These are phyloP conservation scores for Oasisia sp. DNA, from an alignment of 2,888 invertebrate genomes.

Conservation along the genomic window DNA sequence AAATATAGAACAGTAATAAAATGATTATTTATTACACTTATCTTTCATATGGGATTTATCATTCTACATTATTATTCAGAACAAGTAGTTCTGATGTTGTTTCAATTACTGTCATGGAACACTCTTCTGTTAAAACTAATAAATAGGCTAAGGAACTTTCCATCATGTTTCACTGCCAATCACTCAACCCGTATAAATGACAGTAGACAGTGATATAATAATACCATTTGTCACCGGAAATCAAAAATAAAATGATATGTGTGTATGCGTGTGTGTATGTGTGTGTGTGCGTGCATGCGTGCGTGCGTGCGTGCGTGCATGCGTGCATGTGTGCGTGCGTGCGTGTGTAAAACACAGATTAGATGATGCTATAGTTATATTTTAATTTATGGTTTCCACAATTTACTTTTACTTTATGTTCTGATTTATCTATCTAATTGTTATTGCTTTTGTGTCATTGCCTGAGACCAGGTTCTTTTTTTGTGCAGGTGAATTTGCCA, in stretches of 20 bases:
- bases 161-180: neutral
- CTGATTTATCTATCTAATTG: neutral
- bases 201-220: neutral
- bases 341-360: no score
- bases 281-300: no score
- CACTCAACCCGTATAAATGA: neutral
- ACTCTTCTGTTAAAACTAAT: neutral
- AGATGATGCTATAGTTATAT: no score
- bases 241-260: neutral
- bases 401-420: no score
- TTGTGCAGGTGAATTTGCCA: slow-evolving; percentile 68
- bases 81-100: neutral
- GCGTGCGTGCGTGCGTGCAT: no score
- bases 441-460: neutral
- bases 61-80: neutral
- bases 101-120: neutral
- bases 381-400: no score
- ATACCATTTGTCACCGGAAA: neutral
- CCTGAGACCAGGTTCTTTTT: neutral
- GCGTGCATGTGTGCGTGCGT: no score
- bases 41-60: no score
- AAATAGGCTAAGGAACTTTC: neutral
- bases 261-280: neutral
- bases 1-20: neutral
- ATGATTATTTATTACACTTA: neutral